Percentiles rank a stretch among this genome's conserved stretches.
phyloP scores from a whole-genome alignment of 1,140 invertebrate genomes.

The Macrostomum lignano region DNA sequence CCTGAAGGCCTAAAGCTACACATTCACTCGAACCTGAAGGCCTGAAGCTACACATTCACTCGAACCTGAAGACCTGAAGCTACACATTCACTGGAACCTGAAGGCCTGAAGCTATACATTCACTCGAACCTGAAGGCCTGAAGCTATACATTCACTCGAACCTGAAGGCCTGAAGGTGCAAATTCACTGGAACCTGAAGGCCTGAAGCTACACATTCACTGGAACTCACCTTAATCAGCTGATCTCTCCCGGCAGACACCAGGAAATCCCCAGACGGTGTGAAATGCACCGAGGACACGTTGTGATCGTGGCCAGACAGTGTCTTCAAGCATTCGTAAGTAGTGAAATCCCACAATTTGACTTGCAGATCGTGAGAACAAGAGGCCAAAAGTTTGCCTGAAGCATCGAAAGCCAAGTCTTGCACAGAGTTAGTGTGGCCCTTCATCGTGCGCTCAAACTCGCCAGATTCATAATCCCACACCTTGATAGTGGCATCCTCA shows the following conservation, averaged over 20 bases:
- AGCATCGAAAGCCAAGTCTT: conserved; percentile 80
- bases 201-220: no score
- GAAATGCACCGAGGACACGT: conserved; percentile 80
- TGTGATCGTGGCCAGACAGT: conserved; percentile 55
- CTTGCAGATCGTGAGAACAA: conserved; percentile 67
- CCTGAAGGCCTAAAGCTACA: no score
- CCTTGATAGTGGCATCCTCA: conserved; percentile 89
- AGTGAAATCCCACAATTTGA: conserved; percentile 93
- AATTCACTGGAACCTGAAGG: no score
- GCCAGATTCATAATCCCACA: conserved; percentile 95
- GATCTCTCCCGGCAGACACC: conserved; percentile 74
- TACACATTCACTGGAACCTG: no score
- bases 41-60: no score
- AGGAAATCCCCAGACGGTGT: conserved; percentile 76
- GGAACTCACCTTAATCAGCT: conserved; percentile 91
- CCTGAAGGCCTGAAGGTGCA: no score
- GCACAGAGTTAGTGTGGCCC: conserved; percentile 88
- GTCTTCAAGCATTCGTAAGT: conserved; percentile 83
- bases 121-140: no score
- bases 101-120: no score
- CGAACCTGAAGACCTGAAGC: no score
- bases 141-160: no score
- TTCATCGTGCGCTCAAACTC: conserved; percentile 89
- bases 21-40: no score
- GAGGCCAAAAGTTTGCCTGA: conserved; percentile 57